Base-by-base conservation (phyloP, 2,797 vertebrate species). In the Falco cherrug region DNA sequence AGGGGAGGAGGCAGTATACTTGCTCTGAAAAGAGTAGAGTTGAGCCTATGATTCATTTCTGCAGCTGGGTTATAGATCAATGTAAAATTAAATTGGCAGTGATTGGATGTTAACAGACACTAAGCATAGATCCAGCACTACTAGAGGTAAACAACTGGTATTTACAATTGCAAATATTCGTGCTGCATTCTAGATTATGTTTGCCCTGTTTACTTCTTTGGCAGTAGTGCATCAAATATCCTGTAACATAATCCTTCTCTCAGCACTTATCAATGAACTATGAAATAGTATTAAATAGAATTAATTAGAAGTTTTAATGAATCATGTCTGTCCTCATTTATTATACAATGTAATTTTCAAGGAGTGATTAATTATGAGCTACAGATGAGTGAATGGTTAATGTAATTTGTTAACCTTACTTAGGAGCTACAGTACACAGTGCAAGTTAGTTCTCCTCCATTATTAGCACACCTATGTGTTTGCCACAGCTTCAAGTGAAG, bases 241-340 rank as follows among this genome's bases (percentile, higher is more conserved):
- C 95, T 96, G 82, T 94, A 97, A 92, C 92, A 84, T 97, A 98
- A 98, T 97, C 95, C 97, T 97, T 97, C 96, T 97, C 97, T 98
- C 97, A 98, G 97, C 97, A 98, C 86, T 98, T 98, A 97, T 95
- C 98, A 98, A 97, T 98, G 98, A 98, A 98, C 98, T 98, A 98
- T 98, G 98, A 98, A 98, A 98, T 97, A 96, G 97, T 97, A 98
- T 98, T 98, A 98, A 98, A 98, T 97, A 98, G 97, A 98, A 98
- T 98, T 98, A 98, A 98, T 98, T 98, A 98, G 97, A 98, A 98
- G 97, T 98, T 98, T 98, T 98, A 98, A 98, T 98, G 98, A 98
- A 98, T 98, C 98, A 97, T 98, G 97, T 98, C 98, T 98, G 96
- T 98, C 96, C 97, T 98, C 98, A 98, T 98, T 98, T 98, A 98